Evolutionary conservation across 2,888 invertebrate genomes (phyloP).

Genomic region (Phortica okadai): DNA sequence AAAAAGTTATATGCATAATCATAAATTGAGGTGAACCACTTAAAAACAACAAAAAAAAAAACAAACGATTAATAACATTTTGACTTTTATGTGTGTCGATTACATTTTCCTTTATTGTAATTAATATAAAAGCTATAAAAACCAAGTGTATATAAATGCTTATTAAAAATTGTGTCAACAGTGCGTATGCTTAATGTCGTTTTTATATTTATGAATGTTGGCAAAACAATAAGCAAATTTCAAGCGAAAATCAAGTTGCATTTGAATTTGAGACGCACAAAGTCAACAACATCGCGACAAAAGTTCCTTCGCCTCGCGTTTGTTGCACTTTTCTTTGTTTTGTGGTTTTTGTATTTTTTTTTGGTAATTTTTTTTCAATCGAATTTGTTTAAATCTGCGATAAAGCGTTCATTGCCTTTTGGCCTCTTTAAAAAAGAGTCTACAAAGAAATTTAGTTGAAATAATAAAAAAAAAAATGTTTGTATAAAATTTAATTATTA

Average conservation of each 20-base stretch:
- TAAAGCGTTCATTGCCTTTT: conserved; percentile 28
- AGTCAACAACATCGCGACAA: conserved; percentile 15
- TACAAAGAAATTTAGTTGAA: conserved; percentile 1
- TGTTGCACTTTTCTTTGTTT: neutral
- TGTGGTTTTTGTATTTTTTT: conserved; percentile 5
- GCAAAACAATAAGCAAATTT: neutral
- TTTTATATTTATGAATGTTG: conserved; percentile 1
- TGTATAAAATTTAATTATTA: neutral
- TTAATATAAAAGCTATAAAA: neutral
- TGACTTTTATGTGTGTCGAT: conserved; percentile 16
- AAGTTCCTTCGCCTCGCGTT: conserved; percentile 21
- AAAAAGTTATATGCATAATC: too few species aligned
- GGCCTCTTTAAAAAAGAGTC: neutral
- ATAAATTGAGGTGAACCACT: too few species aligned
- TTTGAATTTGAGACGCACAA: neutral
- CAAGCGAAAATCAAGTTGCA: neutral
- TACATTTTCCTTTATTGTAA: conserved; percentile 1
- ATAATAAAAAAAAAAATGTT: conserved; percentile 9
- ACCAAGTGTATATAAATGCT: neutral
- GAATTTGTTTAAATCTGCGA: conserved; percentile 29
- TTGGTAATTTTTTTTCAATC: neutral
- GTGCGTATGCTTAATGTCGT: conserved; percentile 6
- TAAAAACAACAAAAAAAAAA: neutral
- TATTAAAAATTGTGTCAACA: conserved; percentile 18
- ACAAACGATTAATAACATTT: conserved; percentile 8